These are phyloP conservation scores for Cartodere bifasciata DNA, from an alignment of 2,888 invertebrate species.

Conservation along the genomic window DNA sequence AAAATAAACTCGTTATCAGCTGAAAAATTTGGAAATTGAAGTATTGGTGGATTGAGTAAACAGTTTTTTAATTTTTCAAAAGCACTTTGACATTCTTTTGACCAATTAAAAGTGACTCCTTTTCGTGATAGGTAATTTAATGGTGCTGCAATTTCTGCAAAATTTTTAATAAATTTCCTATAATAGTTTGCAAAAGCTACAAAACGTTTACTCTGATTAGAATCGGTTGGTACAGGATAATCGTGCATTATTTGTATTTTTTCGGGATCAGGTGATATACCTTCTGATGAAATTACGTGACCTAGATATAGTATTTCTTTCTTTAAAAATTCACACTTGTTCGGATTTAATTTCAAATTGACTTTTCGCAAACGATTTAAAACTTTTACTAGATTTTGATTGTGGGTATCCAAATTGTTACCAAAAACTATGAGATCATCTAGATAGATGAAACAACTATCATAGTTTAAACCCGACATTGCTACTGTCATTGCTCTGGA, in stretches of 20 bases:
- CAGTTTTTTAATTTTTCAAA: constrained; percentile 16
- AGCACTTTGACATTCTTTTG: constrained; percentile 1
- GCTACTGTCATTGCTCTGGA: constrained; percentile 18
- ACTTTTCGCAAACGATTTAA: constrained; percentile 10
- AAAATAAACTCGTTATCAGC: constrained; percentile 21
- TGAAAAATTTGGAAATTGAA: constrained; percentile 23
- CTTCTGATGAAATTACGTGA: neutral
- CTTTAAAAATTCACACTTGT: constrained; percentile 1
- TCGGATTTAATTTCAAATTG: constrained; percentile 18
- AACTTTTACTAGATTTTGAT: constrained; percentile 15
- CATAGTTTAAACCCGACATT: constrained; percentile 16
- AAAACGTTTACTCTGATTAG: neutral
- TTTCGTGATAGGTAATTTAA: constrained; percentile 9
- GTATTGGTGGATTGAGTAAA: constrained; percentile 12
- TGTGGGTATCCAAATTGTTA: constrained; percentile 14
- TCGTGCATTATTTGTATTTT: constrained; percentile 1
- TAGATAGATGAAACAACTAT: constrained; percentile 16
- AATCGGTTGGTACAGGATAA: neutral
- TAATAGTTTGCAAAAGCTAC: constrained; percentile 1
- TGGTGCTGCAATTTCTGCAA: constrained; percentile 8
- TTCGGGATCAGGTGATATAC: constrained; percentile 3
- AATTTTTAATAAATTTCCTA: constrained; percentile 9
- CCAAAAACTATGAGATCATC: constrained; percentile 16
- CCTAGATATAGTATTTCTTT: constrained; percentile 4
- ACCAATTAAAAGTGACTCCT: constrained; percentile 4